Evolutionary conservation across 2,113 vertebrate genomes (phyloP), one percentile per base, ranked within the genome.

Genomic region (Siniperca chuatsi): DNA sequence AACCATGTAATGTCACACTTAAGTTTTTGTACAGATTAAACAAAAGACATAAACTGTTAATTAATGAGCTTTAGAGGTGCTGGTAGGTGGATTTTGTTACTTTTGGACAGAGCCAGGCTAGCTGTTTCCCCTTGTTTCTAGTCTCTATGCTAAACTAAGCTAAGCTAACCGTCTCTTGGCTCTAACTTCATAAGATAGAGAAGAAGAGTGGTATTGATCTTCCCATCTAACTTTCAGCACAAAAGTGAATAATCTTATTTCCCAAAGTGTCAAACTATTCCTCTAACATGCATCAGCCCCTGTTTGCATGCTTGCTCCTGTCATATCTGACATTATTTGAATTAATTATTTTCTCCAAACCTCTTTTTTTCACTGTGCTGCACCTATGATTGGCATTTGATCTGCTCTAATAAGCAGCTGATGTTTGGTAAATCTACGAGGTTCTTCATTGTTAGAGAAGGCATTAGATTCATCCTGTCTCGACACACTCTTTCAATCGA

Each of bases 321-420:
- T 77, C 72, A 64, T 37, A 60, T 61, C 18, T 66, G 68, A 33
- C 48, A 57, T 65, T 50, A 52, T 42, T 70, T 37, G 44, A 85
- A 37, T 29, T 58, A 12, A 57, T 71, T 23, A 25, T 35, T 58
- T 68, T 37, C 21, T 15, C 35, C n/a, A 10, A 1, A 9, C 54
- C 50, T 76, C 55, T 79, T 75, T 33, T 58, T 70, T 85, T 75
- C 29, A 58, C 74, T 13, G 25, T 61, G 33, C 25, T 10, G 20
- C 50, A 71, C 57, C 50, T 60, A 9, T 84, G 81, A 90, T 62
- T 84, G 76, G 46, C 83, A 74, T 83, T 54, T 75, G 66, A 87
- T 88, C 77, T 80, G 72, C 79, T 76, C 71, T 88, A 69, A 89
- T 90, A 88, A 83, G 80, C 79, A 75, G 71, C 46, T 61, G 81